Base-by-base conservation (phyloP, 2,113 vertebrate species). In the Baryphthengus martii region DNA sequence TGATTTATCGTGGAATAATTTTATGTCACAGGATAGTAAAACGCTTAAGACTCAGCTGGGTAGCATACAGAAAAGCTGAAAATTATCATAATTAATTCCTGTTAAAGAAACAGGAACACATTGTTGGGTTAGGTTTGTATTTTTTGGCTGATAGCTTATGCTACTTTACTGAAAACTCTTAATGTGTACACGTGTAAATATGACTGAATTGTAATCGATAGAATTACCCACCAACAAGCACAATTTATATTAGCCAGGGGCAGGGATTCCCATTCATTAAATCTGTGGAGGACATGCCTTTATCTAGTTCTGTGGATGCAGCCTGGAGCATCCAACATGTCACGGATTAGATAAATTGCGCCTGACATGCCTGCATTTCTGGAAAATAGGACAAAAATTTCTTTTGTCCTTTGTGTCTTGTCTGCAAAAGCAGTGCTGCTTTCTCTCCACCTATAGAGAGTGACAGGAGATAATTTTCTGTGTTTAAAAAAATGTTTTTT, bases 221-320 rank as follows among this genome's bases (percentile, higher is more conserved):
- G 61, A 90, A 72, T 89, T 95, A 86, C 76, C 66, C 66, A 91
- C 55, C 85, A 92, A 71, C 50, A 67, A 86, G n/a, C 63, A 68
- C 12, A 35, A 74, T 84, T 95, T 88, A 18, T 80, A 86, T 84
- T 92, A 90, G 90, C 95, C 56, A 63, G 66, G 35, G 95, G 92
- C 90, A 94, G 95, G 90, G 90, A 95, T 95, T 95, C 93, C 95
- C 92, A 90, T 92, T 94, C 92, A 88, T 85, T 96, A 70, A 91
- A 85, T 84, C 50, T 68, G 82, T 63, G 55, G 90, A 94, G 95
- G 82, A 94, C 89, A 80, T 86, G 92, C 88, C 95, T 96, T 95
- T 90, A 77, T 95, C 71, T 92, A 39, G 91, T 93, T 93, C 56
- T 0, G 0, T 81, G 68, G 68, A 95, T 92, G 61, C 66, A 88